Conservation (phyloP, 2,888 invertebrate species). For the Synergus laeviventris region DNA sequence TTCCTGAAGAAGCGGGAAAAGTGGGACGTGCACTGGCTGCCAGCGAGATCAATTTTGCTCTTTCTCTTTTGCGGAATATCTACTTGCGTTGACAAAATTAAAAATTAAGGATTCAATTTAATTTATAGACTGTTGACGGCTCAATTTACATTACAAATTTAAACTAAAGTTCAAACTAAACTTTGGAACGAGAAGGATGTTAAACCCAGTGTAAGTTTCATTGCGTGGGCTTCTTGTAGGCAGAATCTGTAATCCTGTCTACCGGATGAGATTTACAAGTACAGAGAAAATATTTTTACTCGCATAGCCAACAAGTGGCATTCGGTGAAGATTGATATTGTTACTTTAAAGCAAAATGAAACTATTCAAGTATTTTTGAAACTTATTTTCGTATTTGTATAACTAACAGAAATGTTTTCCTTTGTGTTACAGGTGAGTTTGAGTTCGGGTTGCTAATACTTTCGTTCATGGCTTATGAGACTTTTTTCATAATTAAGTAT, state of each 20-base stretch:
- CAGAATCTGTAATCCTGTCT: slow-evolving; percentile 36
- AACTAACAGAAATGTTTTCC: background rate
- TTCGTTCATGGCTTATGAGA: background rate
- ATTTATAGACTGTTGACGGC: too few relatives aligned
- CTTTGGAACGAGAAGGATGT: background rate
- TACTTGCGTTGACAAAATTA: slow-evolving; percentile 49
- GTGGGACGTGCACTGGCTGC: slow-evolving; percentile 45
- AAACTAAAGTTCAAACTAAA: background rate
- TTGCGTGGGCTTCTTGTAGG: slow-evolving; percentile 17
- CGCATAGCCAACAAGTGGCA: background rate
- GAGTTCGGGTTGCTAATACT: background rate
- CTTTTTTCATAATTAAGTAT: background rate
- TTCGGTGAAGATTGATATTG: background rate
- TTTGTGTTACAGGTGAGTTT: slow-evolving; percentile 15
- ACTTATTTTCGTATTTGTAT: background rate
- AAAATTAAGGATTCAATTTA: slow-evolving; percentile 39
- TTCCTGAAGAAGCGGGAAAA: slow-evolving; percentile 49
- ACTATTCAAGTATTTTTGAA: background rate
- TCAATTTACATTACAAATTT: background rate
- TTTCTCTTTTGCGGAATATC: slow-evolving; percentile 52
- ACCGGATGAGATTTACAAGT: slow-evolving; percentile 3
- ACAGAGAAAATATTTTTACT: slow-evolving; percentile 4
- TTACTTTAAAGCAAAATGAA: background rate
- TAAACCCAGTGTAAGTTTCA: background rate
- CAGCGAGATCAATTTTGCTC: slow-evolving; percentile 46